Percentiles rank a stretch among this genome's conserved stretches.
phyloP scores from a whole-genome alignment of 2,113 vertebrate genomes.

The Stictonetta naevosa region DNA sequence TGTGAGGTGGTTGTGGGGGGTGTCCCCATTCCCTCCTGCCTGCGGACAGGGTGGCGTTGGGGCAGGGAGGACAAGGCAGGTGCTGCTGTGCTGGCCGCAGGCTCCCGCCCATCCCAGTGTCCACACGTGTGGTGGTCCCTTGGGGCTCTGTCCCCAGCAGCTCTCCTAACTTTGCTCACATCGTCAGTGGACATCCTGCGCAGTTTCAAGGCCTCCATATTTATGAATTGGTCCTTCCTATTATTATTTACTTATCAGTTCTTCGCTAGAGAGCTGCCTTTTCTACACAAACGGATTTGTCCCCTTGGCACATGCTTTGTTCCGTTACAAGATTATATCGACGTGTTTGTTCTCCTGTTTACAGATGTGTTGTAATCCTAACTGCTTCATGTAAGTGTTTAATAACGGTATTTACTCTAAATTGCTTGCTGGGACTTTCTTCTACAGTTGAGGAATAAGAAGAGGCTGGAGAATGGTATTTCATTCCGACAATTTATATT shows the following conservation, averaged over 20 bases:
- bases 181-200: background rate
- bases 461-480: background rate
- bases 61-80: background rate
- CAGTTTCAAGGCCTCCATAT: background rate
- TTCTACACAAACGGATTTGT: background rate
- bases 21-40: background rate
- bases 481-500: background rate
- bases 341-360: background rate
- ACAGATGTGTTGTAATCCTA: slow-evolving; percentile 2
- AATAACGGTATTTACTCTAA: slow-evolving; percentile 60
- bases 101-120: background rate
- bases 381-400: slow-evolving; percentile 26
- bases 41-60: background rate
- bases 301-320: background rate
- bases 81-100: background rate
- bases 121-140: fast-evolving
- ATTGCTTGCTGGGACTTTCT: slow-evolving; percentile 41
- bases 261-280: background rate
- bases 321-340: background rate
- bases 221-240: background rate
- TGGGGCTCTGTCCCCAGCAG: background rate
- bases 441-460: background rate
- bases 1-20: fast-evolving
- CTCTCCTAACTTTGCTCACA: background rate
- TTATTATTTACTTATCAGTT: slow-evolving; percentile 1